Percentiles rank a stretch among this genome's conserved stretches.
phyloP scores from a whole-genome alignment of 2,113 vertebrate genomes.

The Numenius arquata region DNA sequence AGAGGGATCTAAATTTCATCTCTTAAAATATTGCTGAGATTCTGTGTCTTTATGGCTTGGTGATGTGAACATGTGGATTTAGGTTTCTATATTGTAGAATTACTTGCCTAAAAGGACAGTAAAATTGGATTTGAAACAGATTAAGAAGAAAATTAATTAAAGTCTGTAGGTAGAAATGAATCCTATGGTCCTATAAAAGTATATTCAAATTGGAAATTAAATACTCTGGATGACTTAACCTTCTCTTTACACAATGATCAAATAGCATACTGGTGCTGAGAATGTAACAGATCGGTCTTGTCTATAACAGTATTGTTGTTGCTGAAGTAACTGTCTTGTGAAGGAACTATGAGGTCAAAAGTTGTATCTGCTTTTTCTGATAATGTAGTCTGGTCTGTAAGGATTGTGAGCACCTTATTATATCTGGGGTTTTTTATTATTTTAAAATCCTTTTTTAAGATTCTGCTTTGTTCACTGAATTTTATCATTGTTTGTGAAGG shows the following conservation, averaged over 20 bases:
- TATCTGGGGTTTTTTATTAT: background rate
- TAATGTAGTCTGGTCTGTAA: background rate
- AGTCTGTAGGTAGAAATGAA: background rate
- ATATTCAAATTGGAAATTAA: background rate
- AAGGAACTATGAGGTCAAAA: background rate
- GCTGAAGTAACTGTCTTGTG: background rate
- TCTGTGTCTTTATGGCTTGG: background rate
- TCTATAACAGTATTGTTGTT: background rate
- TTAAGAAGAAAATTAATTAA: background rate
- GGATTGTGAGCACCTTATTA: rapidly evolving
- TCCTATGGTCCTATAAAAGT: background rate
- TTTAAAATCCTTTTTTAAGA: background rate
- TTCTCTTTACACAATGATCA: background rate
- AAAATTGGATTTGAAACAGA: background rate
- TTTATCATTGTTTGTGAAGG: background rate
- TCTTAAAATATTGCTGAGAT: background rate
- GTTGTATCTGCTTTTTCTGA: background rate
- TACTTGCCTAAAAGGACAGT: background rate
- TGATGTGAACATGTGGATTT: background rate
- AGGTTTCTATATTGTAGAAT: background rate
- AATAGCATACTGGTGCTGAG: background rate
- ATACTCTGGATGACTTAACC: background rate
- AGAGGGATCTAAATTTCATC: background rate
- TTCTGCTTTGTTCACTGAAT: background rate
- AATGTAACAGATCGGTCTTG: background rate